Percentiles rank a stretch among this genome's conserved stretches.
These are phyloP conservation scores for Drepanosiphum platanoidis DNA, from an alignment of 2,888 invertebrate genomes.

Conservation along the genomic window DNA sequence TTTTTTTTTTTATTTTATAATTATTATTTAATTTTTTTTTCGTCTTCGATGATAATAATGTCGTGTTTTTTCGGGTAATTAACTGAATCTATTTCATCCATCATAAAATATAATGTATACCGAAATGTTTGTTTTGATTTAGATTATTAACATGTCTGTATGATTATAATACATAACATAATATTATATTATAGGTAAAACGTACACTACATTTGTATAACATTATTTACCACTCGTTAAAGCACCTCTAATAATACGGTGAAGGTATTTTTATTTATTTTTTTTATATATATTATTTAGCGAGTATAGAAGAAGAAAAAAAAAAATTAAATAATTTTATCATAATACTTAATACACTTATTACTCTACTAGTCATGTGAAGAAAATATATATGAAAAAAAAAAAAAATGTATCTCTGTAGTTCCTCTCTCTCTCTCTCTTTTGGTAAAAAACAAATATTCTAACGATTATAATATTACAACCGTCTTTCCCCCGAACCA, in stretches of 20 bases:
- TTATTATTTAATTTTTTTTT: too few species aligned
- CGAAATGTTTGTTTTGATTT: not conserved
- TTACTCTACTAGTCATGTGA: conserved; percentile 55
- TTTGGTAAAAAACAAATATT: conserved; percentile 20
- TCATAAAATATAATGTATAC: not conserved
- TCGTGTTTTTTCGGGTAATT: not conserved
- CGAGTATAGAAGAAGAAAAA: conserved; percentile 1
- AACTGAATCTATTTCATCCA: not conserved
- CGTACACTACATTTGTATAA: not conserved
- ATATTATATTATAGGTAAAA: not conserved
- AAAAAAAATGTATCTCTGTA: conserved; percentile 27
- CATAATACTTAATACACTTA: conserved; percentile 46
- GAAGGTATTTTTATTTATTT: conserved; percentile 30
- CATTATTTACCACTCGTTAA: not conserved
- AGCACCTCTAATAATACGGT: conserved; percentile 31
- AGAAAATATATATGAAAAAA: too few species aligned
- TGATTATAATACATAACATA: conserved; percentile 23
- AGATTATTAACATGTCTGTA: not conserved
- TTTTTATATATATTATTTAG: conserved; percentile 4
- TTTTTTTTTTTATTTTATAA: not conserved
- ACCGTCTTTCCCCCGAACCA: not conserved
- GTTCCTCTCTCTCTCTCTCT: conserved; percentile 58
- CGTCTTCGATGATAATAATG: too few species aligned
- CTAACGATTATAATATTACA: not conserved
- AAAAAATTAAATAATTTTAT: conserved; percentile 35